A percentile compares a stretch with the other conserved stretches of the same genome.
These are phyloP conservation scores for Pyrochroa serraticornis DNA, from an alignment of 2,888 invertebrate genomes.

Conservation along the genomic window DNA sequence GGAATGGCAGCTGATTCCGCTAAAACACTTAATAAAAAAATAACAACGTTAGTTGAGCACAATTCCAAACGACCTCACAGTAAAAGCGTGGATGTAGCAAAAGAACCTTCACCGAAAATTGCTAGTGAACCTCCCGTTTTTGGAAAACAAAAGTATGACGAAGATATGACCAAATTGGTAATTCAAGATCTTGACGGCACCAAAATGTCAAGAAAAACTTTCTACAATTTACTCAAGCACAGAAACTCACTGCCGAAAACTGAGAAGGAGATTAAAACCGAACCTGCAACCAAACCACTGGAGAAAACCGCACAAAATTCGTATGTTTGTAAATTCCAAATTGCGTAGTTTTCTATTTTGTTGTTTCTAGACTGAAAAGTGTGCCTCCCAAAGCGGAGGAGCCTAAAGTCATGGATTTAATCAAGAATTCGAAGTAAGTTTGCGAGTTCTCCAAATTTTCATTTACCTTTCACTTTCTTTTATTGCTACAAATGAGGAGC, in stretches of 20 bases:
- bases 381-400: constrained; percentile 8
- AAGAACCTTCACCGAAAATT: constrained; percentile 38
- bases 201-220: constrained; percentile 24
- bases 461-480: no score
- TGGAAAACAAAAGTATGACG: constrained; percentile 13
- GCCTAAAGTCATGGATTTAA: constrained; percentile 1
- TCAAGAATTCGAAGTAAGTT: constrained; percentile 9
- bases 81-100: constrained; percentile 15
- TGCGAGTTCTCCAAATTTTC: no score
- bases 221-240: constrained; percentile 20
- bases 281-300: not conserved
- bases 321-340: constrained; percentile 8
- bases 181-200: constrained; percentile 11
- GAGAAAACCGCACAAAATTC: not conserved
- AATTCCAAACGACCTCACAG: constrained; percentile 11
- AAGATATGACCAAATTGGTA: constrained; percentile 2
- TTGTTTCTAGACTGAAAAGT: constrained; percentile 11
- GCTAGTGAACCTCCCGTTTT: constrained; percentile 39
- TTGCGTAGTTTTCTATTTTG: not conserved
- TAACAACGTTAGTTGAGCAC: not conserved
- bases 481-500: no score
- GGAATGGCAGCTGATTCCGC: constrained; percentile 16
- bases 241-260: constrained; percentile 5
- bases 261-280: constrained; percentile 8
- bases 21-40: constrained; percentile 7